phyloP scores from a whole-genome alignment of 2,113 vertebrate genomes.

The Esox niger region DNA sequence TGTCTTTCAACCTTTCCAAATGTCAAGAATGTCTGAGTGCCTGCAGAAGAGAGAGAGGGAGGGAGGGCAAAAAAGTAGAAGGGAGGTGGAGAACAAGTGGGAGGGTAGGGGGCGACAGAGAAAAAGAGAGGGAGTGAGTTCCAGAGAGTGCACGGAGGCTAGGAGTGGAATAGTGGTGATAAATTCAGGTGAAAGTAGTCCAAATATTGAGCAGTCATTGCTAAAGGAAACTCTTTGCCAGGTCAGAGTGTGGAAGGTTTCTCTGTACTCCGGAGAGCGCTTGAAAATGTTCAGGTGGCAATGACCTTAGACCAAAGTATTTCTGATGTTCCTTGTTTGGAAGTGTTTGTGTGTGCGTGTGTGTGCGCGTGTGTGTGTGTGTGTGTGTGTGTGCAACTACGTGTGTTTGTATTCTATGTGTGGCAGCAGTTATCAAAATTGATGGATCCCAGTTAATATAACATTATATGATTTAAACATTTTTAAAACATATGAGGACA shows the following conservation, averaged over 20 bases:
- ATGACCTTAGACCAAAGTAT: conserved; percentile 25
- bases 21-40: conserved; percentile 75
- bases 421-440: no score
- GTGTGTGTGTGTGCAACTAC: no score
- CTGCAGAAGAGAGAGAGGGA: conserved; percentile 33
- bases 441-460: no score
- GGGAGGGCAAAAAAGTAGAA: not conserved
- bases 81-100: conserved; percentile 23
- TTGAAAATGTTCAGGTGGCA: not conserved
- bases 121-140: conserved; percentile 14
- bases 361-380: not conserved
- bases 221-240: not conserved
- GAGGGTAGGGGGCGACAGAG: conserved; percentile 21
- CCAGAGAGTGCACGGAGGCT: conserved; percentile 2
- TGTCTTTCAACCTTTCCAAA: conserved; percentile 82
- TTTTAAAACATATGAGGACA: no score
- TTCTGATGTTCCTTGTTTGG: not conserved
- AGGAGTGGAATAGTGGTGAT: conserved; percentile 19
- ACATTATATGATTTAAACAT: no score
- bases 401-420: no score
- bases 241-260: conserved; percentile 22
- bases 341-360: not conserved
- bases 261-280: not conserved
- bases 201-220: conserved; percentile 35
- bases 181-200: conserved; percentile 51